Percentiles rank a stretch among this genome's conserved stretches.
These are phyloP conservation scores for Zootermopsis nevadensis DNA, from an alignment of 2,888 invertebrate species.

Conservation along the genomic window DNA sequence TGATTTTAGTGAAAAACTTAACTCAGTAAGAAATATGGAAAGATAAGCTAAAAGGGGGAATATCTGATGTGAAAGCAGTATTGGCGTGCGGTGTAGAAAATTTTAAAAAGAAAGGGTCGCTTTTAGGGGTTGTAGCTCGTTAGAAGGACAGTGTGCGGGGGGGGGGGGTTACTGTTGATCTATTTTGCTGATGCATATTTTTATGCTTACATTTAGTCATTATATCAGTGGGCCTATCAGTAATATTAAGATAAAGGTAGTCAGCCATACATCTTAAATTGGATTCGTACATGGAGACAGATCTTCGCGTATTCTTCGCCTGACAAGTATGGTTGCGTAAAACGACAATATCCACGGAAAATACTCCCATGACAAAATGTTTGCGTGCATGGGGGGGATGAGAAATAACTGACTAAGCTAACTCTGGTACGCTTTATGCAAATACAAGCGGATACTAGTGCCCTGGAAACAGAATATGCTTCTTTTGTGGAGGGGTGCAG, in stretches of 20 bases:
- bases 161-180: not conserved
- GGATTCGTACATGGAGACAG: no score
- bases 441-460: not conserved
- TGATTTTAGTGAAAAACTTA: not conserved
- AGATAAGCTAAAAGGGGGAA: not conserved
- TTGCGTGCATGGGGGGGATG: no score
- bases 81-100: slow-evolving; percentile 10
- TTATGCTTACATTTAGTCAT: not conserved
- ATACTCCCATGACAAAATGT: no score
- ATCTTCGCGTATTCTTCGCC: no score
- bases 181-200: not conserved
- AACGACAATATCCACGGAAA: no score
- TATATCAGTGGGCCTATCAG: not conserved
- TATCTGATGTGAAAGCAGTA: not conserved
- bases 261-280: no score
- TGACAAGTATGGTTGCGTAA: no score
- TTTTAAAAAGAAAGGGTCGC: not conserved
- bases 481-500: not conserved
- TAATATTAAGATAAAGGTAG: no score
- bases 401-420: no score
- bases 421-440: no score
- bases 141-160: not conserved
- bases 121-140: not conserved
- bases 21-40: not conserved
- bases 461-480: not conserved